These are phyloP conservation scores for Drosophila anomalipes DNA, from an alignment of 2,888 invertebrate genomes.

Conservation along the genomic window DNA sequence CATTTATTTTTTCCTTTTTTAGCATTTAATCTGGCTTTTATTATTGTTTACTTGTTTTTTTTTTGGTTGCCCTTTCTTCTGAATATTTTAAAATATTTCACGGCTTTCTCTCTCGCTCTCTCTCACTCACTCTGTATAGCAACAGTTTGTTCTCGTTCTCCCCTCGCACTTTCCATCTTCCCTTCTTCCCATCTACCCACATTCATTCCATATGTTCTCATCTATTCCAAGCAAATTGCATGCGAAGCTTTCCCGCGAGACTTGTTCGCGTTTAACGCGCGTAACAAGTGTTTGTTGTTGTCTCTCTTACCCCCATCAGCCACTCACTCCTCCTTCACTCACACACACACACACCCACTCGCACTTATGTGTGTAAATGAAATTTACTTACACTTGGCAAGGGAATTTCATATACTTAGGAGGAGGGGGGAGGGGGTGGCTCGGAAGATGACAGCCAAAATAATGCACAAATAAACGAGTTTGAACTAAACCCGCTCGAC, in stretches of 20 bases:
- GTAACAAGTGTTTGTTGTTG: slow-evolving; percentile 69
- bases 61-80: slow-evolving; percentile 24
- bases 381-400: slow-evolving; percentile 59
- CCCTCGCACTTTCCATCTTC: background rate
- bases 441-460: slow-evolving; percentile 18
- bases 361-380: slow-evolving; percentile 48
- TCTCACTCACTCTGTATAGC: slow-evolving; percentile 1
- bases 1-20: slow-evolving; percentile 24
- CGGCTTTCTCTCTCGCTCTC: background rate
- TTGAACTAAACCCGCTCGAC: background rate
- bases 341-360: slow-evolving; percentile 2
- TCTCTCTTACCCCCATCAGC: slow-evolving; percentile 4
- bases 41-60: slow-evolving; percentile 20
- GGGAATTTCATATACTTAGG: slow-evolving; percentile 22
- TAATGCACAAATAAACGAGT: slow-evolving; percentile 30
- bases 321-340: background rate
- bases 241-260: slow-evolving; percentile 66
- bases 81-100: slow-evolving; percentile 9
- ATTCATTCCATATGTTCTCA: slow-evolving; percentile 17
- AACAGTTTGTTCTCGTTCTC: slow-evolving; percentile 35
- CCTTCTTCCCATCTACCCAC: background rate
- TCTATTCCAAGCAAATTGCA: slow-evolving; percentile 61
- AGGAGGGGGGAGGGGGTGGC: background rate
- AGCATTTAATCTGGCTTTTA: slow-evolving; percentile 59
- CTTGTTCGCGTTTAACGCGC: slow-evolving; percentile 33